A percentile compares a stretch with the other conserved stretches of the same genome.
Evolutionary conservation across 2,797 vertebrate species (phyloP).

Genomic region (Aphelocoma californica): DNA sequence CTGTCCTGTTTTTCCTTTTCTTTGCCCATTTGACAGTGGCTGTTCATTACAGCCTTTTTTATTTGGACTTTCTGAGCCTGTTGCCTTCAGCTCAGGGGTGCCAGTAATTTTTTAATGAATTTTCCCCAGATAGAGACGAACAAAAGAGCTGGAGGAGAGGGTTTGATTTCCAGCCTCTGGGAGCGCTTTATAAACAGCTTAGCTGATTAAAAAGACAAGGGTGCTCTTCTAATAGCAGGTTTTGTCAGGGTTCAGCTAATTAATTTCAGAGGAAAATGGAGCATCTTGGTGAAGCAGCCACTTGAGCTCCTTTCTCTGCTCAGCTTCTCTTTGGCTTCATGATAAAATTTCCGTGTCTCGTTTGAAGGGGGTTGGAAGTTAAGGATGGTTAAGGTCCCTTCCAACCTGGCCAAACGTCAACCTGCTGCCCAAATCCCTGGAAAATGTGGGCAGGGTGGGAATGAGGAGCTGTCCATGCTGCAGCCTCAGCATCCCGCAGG

Average conservation of each 20-base stretch:
- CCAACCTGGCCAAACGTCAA: neutral
- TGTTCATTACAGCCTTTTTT: neutral
- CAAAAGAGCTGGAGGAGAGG: neutral
- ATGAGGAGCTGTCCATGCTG: rapidly evolving
- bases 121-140: neutral
- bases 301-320: neutral
- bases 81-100: neutral
- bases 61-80: neutral
- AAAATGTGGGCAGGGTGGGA: neutral
- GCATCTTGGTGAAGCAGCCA: neutral
- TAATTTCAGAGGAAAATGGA: constrained; percentile 8
- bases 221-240: constrained; percentile 19
- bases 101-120: constrained; percentile 3
- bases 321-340: neutral
- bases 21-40: neutral
- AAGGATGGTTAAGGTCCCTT: neutral
- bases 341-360: neutral
- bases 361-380: neutral
- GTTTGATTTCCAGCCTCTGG: constrained; percentile 2
- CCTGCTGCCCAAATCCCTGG: neutral
- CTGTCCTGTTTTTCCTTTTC: neutral
- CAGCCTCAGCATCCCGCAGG: neutral
- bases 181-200: neutral
- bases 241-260: constrained; percentile 33
- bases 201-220: constrained; percentile 2